Conservation (phyloP, 2,888 invertebrate genomes). For the Brachyptera putata region DNA sequence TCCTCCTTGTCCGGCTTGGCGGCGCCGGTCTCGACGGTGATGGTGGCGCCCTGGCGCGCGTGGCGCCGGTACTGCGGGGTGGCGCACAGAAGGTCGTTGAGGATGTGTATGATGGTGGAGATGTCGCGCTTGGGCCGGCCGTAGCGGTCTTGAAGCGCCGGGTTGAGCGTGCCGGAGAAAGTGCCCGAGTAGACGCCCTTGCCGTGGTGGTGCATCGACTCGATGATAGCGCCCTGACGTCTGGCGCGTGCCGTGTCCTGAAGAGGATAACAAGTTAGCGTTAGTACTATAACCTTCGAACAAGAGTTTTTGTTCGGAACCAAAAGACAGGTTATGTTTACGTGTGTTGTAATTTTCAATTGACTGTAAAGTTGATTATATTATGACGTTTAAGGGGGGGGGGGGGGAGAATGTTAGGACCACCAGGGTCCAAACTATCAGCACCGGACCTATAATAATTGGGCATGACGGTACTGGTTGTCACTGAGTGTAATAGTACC, state of each 20-base stretch:
- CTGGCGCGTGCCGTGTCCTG: constrained; percentile 38
- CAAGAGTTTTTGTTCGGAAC: too few relatives aligned
- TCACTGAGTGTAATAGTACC: too few relatives aligned
- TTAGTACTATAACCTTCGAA: too few relatives aligned
- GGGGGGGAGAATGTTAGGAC: too few relatives aligned
- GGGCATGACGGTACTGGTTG: too few relatives aligned
- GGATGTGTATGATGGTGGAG: constrained; percentile 91
- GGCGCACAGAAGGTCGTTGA: constrained; percentile 89
- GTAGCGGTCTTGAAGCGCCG: constrained; percentile 84
- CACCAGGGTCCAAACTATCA: too few relatives aligned
- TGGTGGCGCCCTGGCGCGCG: constrained; percentile 32
- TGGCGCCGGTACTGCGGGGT: constrained; percentile 61
- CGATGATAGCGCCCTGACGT: constrained; percentile 74
- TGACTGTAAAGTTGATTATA: too few relatives aligned
- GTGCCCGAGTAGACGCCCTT: constrained; percentile 95
- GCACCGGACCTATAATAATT: too few relatives aligned
- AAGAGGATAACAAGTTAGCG: too few relatives aligned
- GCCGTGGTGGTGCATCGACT: constrained; percentile 89
- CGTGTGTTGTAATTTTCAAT: too few relatives aligned
- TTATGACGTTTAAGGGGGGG: too few relatives aligned
- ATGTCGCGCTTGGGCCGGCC: constrained; percentile 91
- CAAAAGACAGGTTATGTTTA: too few relatives aligned
- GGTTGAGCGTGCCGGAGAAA: constrained; percentile 91
- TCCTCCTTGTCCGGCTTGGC: constrained; percentile 2
- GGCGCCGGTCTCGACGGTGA: constrained; percentile 25